Percentiles rank a stretch among this genome's conserved stretches.
Conservation (phyloP, 2,797 vertebrate species). For the Pseudopleuronectes americanus region DNA sequence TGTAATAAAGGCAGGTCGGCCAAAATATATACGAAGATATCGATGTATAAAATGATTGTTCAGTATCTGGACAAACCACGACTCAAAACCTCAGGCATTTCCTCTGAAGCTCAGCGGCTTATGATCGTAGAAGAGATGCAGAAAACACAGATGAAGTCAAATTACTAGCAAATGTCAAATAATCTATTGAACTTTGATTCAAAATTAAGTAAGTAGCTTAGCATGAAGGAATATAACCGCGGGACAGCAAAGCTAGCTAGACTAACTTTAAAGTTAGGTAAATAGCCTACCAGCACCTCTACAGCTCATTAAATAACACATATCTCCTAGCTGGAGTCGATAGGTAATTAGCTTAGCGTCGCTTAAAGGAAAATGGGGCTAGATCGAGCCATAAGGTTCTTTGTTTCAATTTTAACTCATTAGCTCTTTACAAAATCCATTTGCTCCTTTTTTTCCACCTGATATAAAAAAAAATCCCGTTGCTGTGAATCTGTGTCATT, state of each 20-base stretch:
- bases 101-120: too few species aligned
- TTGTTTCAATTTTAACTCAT: slow-evolving; percentile 22
- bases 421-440: slow-evolving; percentile 27
- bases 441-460: slow-evolving; percentile 43
- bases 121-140: too few species aligned
- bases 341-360: too few species aligned
- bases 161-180: too few species aligned
- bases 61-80: background rate
- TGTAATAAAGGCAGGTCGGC: background rate
- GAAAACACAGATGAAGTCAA: too few species aligned
- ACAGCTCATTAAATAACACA: too few species aligned
- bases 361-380: too few species aligned
- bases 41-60: background rate
- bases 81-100: background rate
- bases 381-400: too few species aligned
- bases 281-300: background rate
- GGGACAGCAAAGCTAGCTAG: background rate
- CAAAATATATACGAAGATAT: background rate
- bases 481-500: slow-evolving; percentile 35
- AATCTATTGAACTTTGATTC: too few species aligned
- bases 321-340: too few species aligned
- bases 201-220: background rate
- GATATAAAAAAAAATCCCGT: slow-evolving; percentile 23
- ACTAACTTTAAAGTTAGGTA: slow-evolving; percentile 10
- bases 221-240: background rate